Conservation (phyloP, 1,140 invertebrate genomes). For the Ephestia elutella region DNA sequence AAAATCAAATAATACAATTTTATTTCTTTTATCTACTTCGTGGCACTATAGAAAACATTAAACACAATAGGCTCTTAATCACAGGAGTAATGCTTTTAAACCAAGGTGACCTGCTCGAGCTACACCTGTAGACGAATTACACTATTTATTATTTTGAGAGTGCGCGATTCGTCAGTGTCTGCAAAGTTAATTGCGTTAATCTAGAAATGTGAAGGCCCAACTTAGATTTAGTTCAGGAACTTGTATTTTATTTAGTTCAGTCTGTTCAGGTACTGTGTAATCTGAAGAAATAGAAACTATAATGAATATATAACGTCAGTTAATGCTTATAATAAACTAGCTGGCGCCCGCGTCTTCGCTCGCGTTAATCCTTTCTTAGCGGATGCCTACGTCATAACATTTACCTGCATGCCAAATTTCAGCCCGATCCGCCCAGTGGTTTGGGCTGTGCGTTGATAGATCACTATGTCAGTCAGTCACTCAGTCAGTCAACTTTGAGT, state of each 20-base stretch:
- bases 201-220: background rate
- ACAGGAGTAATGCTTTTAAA: background rate
- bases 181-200: slow-evolving; percentile 1
- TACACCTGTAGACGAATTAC: background rate
- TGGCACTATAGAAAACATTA: background rate
- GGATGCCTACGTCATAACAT: no score
- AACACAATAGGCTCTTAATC: background rate
- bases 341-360: no score
- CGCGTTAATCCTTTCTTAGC: no score
- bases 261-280: background rate
- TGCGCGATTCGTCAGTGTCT: background rate
- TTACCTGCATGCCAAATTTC: no score
- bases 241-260: background rate
- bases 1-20: no score
- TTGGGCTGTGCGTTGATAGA: no score
- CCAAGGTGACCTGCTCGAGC: background rate
- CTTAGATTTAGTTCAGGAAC: background rate
- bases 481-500: no score
- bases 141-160: background rate
- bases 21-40: no score
- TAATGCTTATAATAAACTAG: no score
- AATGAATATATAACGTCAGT: background rate
- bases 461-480: no score
- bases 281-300: background rate
- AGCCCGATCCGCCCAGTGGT: no score